Percentiles rank a stretch among this genome's conserved stretches.
Evolutionary conservation across 2,888 invertebrate species (phyloP).

Genomic region (Campopleginae sp.): DNA sequence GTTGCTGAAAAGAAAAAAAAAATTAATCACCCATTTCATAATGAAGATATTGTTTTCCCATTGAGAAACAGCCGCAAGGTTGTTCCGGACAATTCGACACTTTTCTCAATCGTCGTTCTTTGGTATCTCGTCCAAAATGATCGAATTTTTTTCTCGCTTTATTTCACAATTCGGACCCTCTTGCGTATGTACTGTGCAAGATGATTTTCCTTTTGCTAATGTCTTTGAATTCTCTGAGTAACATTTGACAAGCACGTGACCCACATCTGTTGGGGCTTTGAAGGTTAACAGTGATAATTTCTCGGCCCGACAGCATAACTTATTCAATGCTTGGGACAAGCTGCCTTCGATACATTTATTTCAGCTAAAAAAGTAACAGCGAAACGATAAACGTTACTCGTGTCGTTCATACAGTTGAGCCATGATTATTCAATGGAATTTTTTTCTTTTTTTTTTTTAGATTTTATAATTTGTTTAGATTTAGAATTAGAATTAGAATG

Average conservation of each 20-base stretch:
- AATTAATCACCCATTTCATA: neutral
- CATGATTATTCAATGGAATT: neutral
- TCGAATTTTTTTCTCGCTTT: neutral
- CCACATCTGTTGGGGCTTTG: neutral
- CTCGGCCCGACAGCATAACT: slow-evolving; percentile 57
- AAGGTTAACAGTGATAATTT: slow-evolving; percentile 60
- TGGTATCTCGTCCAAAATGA: neutral
- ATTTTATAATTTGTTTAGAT: no score
- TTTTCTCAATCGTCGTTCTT: neutral
- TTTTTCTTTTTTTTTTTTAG: no score
- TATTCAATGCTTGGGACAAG: slow-evolving; percentile 21
- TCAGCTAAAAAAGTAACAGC: slow-evolving; percentile 14
- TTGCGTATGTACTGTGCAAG: neutral
- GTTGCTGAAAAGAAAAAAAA: neutral
- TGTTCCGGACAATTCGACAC: neutral
- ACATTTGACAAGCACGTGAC: neutral
- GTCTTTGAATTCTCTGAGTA: neutral
- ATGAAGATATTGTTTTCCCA: neutral
- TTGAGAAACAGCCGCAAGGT: neutral
- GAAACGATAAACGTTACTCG: slow-evolving; percentile 19
- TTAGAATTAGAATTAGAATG: no score
- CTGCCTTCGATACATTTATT: slow-evolving; percentile 7
- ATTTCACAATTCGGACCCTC: neutral
- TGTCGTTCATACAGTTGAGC: neutral
- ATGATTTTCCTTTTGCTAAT: neutral